phyloP scores from a whole-genome alignment of 2,113 vertebrate genomes.

The Microtus pennsylvanicus region DNA sequence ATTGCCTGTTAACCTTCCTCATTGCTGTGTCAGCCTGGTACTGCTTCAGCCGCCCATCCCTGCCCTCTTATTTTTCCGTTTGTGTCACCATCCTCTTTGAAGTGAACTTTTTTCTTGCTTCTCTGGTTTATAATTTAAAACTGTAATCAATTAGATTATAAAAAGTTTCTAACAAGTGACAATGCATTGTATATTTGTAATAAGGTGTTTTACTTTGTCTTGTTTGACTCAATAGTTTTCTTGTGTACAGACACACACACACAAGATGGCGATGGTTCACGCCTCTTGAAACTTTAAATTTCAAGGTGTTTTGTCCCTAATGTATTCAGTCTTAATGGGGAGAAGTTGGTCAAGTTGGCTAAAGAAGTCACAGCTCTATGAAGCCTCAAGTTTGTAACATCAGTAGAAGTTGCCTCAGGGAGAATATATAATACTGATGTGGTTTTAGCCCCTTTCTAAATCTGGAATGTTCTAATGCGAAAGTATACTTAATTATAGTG shows the following conservation, averaged over 20 bases:
- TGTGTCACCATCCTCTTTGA: not conserved
- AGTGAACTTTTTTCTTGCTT: slow-evolving; percentile 18
- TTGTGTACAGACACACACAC: not conserved
- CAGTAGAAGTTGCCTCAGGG: not conserved
- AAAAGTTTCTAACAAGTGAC: not conserved
- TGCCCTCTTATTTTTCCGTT: not conserved
- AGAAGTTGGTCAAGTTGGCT: not conserved
- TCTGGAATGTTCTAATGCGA: not conserved
- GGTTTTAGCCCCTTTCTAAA: not conserved
- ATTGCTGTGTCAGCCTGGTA: slow-evolving; percentile 8
- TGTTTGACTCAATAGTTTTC: not conserved
- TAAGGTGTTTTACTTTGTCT: not conserved
- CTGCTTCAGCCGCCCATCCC: slow-evolving; percentile 10
- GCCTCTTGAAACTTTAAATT: not conserved
- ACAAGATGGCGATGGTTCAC: not conserved
- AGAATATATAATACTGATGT: not conserved
- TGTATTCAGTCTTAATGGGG: not conserved
- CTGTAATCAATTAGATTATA: not conserved
- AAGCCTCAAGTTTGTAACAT: not conserved
- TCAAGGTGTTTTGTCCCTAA: not conserved
- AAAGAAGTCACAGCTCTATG: slow-evolving; percentile 29
- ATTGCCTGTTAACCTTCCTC: not conserved
- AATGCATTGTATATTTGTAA: not conserved
- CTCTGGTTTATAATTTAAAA: slow-evolving; percentile 11
- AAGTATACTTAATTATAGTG: not conserved